A percentile compares a stretch with the other conserved stretches of the same genome.
Conservation (phyloP, 2,113 vertebrate genomes). For the Sterrhoptilus dennistouni region DNA sequence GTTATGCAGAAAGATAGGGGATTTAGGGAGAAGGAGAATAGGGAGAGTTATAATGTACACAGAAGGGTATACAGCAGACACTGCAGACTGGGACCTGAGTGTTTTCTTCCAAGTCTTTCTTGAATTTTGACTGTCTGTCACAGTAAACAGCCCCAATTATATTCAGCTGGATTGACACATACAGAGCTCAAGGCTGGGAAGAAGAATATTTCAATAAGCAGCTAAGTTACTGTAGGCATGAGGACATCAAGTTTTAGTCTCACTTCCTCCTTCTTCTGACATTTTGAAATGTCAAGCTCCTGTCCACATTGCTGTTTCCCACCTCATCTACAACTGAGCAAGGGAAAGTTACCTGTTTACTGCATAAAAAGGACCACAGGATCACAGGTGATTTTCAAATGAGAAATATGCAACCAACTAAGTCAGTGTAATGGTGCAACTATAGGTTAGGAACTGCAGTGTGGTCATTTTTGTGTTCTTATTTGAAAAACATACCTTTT, state of each 20-base stretch:
- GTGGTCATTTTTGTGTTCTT: neutral
- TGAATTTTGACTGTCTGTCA: slow-evolving; percentile 5
- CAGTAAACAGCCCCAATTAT: slow-evolving; percentile 46
- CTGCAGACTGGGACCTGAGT: neutral
- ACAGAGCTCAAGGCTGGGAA: neutral
- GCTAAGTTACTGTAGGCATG: slow-evolving; percentile 8
- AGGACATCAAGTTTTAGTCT: slow-evolving; percentile 14
- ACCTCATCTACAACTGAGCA: neutral
- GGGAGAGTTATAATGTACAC: neutral
- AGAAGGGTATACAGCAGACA: neutral
- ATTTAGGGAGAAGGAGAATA: neutral
- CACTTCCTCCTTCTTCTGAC: neutral
- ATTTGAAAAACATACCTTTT: neutral
- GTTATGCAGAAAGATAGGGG: neutral
- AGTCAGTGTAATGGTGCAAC: neutral
- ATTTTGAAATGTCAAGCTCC: slow-evolving; percentile 51
- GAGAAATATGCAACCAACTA: neutral
- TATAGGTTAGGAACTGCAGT: neutral
- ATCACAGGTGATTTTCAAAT: neutral
- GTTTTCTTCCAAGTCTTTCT: neutral
- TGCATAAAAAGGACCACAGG: neutral
- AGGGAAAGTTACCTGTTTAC: neutral
- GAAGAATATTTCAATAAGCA: slow-evolving; percentile 24
- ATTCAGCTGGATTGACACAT: slow-evolving; percentile 45
- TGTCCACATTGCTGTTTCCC: neutral